Evolutionary conservation across 2,888 invertebrate species (phyloP).

Genomic region (Patella ulyssiponensis): DNA sequence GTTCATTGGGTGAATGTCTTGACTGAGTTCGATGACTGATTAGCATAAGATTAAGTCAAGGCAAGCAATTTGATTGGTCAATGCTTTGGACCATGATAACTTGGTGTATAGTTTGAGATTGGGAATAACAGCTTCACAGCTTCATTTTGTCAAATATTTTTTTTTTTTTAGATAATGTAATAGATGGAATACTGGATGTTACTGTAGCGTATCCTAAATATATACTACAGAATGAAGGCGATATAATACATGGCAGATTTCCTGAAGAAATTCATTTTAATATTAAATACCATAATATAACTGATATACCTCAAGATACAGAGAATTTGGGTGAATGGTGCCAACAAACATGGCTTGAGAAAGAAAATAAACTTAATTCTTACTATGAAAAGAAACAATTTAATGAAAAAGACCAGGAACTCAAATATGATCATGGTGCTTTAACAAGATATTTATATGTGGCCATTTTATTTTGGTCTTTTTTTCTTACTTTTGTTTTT

Average conservation of each 20-base stretch:
- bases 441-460: constrained; percentile 24
- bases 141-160: not conserved
- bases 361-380: constrained; percentile 67
- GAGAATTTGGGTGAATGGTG: constrained; percentile 66
- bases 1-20: no score
- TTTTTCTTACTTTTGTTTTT: constrained; percentile 41
- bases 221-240: constrained; percentile 83
- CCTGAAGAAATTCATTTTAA: constrained; percentile 85
- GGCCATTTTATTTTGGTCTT: constrained; percentile 45
- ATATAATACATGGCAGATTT: constrained; percentile 80
- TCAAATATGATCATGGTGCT: constrained; percentile 6
- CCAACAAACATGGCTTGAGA: constrained; percentile 67
- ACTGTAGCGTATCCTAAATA: constrained; percentile 87
- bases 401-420: constrained; percentile 12
- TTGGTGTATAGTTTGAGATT: not conserved
- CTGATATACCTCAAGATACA: constrained; percentile 45
- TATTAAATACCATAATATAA: constrained; percentile 75
- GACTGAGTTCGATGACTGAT: no score
- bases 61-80: no score
- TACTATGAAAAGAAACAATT: constrained; percentile 49
- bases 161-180: constrained; percentile 74
- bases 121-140: not conserved
- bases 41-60: no score
- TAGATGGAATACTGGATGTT: constrained; percentile 87
- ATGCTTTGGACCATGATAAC: no score